Evolutionary conservation across 1,140 invertebrate species (phyloP).

Genomic region (Steinernema feltiae): DNA sequence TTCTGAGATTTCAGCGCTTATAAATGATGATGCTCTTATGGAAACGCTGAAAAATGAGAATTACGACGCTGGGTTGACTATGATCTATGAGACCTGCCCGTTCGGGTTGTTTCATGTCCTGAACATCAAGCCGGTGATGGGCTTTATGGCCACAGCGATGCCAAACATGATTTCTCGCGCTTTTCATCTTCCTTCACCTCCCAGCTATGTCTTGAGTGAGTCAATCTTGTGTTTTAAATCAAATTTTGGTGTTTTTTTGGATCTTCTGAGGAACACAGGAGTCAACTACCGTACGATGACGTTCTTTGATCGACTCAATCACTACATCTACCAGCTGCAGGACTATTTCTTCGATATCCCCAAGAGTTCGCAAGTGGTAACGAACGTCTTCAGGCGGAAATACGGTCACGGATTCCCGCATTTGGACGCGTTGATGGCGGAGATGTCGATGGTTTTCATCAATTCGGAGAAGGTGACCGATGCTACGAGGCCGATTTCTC

Average conservation of each 20-base stretch:
- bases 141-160: background rate
- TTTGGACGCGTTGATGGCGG: background rate
- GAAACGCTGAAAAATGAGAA: conserved; percentile 16
- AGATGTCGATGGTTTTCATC: conserved; percentile 27
- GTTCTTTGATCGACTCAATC: background rate
- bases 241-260: background rate
- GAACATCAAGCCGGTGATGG: background rate
- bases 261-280: background rate
- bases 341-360: conserved; percentile 20
- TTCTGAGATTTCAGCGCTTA: background rate
- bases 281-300: background rate
- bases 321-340: background rate
- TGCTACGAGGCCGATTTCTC: conserved; percentile 26
- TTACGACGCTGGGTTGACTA: conserved; percentile 15
- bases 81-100: background rate
- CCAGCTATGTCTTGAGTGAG: conserved; percentile 19
- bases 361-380: background rate
- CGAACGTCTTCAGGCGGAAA: background rate
- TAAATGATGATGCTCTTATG: conserved; percentile 3
- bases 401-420: conserved; percentile 23
- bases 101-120: conserved; percentile 14
- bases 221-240: background rate
- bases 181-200: conserved; percentile 12
- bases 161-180: background rate
- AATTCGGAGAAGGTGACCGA: conserved; percentile 35